phyloP scores from a whole-genome alignment of 2,888 invertebrate genomes.

The Zeuzera pyrina region DNA sequence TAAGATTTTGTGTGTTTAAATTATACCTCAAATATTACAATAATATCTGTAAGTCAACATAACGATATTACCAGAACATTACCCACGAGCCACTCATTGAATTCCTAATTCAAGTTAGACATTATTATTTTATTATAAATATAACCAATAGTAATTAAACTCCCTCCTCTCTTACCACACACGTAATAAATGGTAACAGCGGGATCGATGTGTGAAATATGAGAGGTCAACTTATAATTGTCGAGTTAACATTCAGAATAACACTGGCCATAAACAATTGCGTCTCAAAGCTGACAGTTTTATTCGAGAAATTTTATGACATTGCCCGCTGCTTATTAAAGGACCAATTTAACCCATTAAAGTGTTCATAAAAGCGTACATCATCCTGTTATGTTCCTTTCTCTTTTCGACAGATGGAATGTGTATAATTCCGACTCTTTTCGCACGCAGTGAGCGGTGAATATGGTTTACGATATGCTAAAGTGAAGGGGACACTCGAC shows the following conservation, averaged over 20 bases:
- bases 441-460: slow-evolving; percentile 33
- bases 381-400: slow-evolving; percentile 59
- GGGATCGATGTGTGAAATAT: slow-evolving; percentile 6
- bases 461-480: slow-evolving; percentile 60
- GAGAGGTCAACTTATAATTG: slow-evolving; percentile 20
- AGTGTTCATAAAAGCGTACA: slow-evolving; percentile 64
- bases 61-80: no score
- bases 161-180: slow-evolving; percentile 1
- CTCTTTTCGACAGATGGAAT: slow-evolving; percentile 26
- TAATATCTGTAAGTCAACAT: no score
- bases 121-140: slow-evolving; percentile 10
- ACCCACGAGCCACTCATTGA: slow-evolving; percentile 20
- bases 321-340: slow-evolving; percentile 53
- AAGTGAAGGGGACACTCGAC: slow-evolving; percentile 52
- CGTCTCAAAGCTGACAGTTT: slow-evolving; percentile 43
- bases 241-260: slow-evolving; percentile 24
- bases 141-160: slow-evolving; percentile 8
- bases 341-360: slow-evolving; percentile 69
- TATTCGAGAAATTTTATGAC: slow-evolving; percentile 53
- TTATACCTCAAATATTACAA: no score
- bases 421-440: no score
- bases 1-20: no score
- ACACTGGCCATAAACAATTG: slow-evolving; percentile 31
- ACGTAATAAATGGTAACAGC: slow-evolving; percentile 6
- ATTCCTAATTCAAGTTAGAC: slow-evolving; percentile 11